Base-by-base conservation (phyloP, 2,797 vertebrate genomes). In the Eulemur mongoz region DNA sequence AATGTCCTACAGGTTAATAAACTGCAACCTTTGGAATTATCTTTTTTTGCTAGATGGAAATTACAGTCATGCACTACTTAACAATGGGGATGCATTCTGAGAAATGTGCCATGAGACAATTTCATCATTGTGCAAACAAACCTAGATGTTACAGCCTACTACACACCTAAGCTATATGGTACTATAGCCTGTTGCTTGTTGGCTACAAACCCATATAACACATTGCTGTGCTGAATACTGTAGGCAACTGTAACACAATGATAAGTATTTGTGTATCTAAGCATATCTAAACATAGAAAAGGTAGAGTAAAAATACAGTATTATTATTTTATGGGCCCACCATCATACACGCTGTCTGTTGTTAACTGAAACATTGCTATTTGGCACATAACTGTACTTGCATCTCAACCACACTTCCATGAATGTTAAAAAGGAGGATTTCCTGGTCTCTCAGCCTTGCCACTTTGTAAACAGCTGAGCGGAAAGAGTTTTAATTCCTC, bases 401-500 rank as follows among this genome's bases (percentile, higher is more conserved):
- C 18, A 30, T 59, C 59, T 94, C 76, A 63, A 69, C 30, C 1
- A 2, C 2, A 84, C 22, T 76, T 80, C 7, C 38, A 9, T 65
- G 67, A 65, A 14, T 81, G 61, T n/a, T 38, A 54, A 11, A 72
- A 84, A 22, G 32, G 25, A 72, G 27, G 70, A 48, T 61, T 92
- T 50, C 59, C 43, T 94, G n/a, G 27, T 94, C 76, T 52, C 27
- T 27, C 43, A 78, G 45, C 20, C 40, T 88, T 90, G 48, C 4
- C 11, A 6, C 40, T 75, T 76, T 73, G 25, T 86, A 17, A 86
- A 89, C 8, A 48, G 8, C 18, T 70, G 38, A 72, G 82, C 78
- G 14, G n/a, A 93, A 89, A 50, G 40, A 89, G 6, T 57, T 88
- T 96, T 80, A n/a, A n/a, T 78, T 90, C 78, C 65, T 70, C n/a